Evolutionary conservation across 2,113 vertebrate species (phyloP).

Genomic region (Elaphurus davidianus): DNA sequence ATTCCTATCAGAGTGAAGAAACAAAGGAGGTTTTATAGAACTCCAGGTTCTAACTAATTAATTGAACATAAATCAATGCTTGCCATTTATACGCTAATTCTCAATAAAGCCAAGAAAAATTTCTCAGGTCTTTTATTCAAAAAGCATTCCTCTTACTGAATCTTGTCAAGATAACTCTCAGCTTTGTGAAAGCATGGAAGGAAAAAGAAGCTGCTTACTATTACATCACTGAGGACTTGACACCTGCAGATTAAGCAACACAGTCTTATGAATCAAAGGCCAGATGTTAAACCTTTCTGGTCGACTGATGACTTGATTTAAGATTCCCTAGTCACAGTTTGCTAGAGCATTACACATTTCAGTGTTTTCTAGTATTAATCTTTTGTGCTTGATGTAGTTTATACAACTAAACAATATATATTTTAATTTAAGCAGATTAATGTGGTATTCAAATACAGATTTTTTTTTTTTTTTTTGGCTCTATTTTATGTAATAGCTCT

Average conservation of each 20-base stretch:
- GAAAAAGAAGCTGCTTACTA: not conserved
- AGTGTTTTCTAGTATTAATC: not conserved
- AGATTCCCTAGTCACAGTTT: not conserved
- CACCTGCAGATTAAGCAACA: slow-evolving; percentile 12
- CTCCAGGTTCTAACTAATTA: not conserved
- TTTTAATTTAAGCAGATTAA: slow-evolving; percentile 9
- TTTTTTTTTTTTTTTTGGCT: not conserved
- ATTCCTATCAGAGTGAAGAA: not conserved
- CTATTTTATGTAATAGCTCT: not conserved
- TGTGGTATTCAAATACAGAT: not conserved
- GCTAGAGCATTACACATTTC: not conserved
- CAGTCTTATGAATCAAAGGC: slow-evolving; percentile 57
- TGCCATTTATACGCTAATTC: slow-evolving; percentile 36
- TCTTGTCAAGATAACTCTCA: slow-evolving; percentile 11
- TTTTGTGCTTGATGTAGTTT: not conserved
- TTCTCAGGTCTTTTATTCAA: not conserved
- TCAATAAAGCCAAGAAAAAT: not conserved
- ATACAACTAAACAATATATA: not conserved
- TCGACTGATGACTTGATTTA: not conserved
- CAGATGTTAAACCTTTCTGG: slow-evolving; percentile 25
- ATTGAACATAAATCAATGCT: slow-evolving; percentile 37
- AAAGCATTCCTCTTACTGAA: not conserved
- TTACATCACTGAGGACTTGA: not conserved
- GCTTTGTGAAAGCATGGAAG: not conserved
- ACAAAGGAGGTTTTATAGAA: slow-evolving; percentile 1